A percentile compares a stretch with the other conserved stretches of the same genome.
Evolutionary conservation across 2,113 vertebrate genomes (phyloP).

Genomic region (Peromyscus leucopus): DNA sequence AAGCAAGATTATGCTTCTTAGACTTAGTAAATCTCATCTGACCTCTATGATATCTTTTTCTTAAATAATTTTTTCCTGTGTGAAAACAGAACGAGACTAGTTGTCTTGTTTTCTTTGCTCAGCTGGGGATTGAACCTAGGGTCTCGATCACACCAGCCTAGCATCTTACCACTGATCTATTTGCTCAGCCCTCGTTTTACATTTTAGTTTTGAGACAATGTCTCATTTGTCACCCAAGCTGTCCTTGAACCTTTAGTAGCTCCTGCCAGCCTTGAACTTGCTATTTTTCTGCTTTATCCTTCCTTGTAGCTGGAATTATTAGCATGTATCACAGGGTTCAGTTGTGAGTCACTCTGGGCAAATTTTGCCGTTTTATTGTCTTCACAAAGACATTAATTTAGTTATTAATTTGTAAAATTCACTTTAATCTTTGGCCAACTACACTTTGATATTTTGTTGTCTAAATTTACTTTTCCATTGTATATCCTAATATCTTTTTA

Average conservation of each 20-base stretch:
- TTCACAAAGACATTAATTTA: background rate
- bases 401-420: background rate
- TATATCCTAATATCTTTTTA: background rate
- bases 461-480: background rate
- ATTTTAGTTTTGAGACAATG: background rate
- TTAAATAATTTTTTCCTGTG: background rate
- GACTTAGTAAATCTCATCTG: background rate
- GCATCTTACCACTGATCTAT: no score
- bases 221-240: background rate
- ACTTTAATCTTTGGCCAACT: background rate
- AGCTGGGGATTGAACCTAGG: background rate
- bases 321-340: background rate
- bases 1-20: background rate
- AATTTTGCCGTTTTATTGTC: background rate
- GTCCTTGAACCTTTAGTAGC: background rate
- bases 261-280: background rate
- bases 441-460: background rate
- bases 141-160: background rate
- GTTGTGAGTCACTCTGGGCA: background rate
- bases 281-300: background rate
- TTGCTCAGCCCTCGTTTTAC: background rate
- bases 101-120: background rate
- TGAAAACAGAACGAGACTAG: background rate
- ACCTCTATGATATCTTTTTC: background rate
- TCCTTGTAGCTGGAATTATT: background rate